phyloP scores from a whole-genome alignment of 2,113 vertebrate species.

The Labrus mixtus region DNA sequence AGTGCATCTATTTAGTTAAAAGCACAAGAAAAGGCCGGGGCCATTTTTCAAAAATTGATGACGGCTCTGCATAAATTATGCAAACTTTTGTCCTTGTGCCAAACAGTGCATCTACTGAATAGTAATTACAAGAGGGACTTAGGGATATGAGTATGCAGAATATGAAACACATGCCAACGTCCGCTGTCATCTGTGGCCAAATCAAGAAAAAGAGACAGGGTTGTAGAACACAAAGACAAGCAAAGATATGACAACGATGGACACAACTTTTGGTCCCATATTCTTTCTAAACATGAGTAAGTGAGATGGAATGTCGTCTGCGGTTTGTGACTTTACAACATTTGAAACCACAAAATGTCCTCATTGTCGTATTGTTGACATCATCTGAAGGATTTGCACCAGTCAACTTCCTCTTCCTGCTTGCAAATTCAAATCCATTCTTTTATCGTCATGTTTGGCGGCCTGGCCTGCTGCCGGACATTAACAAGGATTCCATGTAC shows the following conservation, averaged over 20 bases:
- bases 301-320: background rate
- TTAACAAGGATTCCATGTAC: constrained; percentile 58
- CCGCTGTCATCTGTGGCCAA: constrained; percentile 37
- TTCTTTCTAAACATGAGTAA: background rate
- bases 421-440: constrained; percentile 44
- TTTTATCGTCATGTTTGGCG: constrained; percentile 60
- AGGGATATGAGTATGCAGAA: constrained; percentile 67
- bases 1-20: constrained; percentile 83
- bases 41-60: constrained; percentile 84
- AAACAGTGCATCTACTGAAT: constrained; percentile 84
- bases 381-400: no score
- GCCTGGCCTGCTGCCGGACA: constrained; percentile 39
- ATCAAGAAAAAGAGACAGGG: constrained; percentile 33
- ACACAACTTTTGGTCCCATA: background rate
- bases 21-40: constrained; percentile 79
- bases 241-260: background rate
- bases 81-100: constrained; percentile 87
- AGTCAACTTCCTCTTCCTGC: no score
- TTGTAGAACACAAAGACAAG: constrained; percentile 18
- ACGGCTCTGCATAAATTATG: constrained; percentile 89
- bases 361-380: constrained; percentile 2
- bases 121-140: constrained; percentile 79
- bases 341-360: background rate
- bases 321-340: background rate
- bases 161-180: constrained; percentile 67